These are phyloP conservation scores for Conopomorpha cramerella DNA, from an alignment of 1,140 invertebrate species.

Conservation along the genomic window DNA sequence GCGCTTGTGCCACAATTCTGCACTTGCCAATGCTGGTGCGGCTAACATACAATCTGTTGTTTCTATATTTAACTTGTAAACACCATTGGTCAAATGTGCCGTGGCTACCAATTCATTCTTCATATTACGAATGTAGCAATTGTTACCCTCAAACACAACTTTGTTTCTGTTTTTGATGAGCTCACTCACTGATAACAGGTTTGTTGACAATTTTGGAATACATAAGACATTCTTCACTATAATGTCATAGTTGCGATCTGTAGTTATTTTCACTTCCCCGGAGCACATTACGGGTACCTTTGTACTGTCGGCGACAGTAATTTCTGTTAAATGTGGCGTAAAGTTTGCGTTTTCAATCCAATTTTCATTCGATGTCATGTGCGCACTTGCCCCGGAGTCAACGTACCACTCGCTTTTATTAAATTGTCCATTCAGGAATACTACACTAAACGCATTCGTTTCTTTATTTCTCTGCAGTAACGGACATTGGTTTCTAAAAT, in stretches of 20 bases:
- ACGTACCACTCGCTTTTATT: conserved; percentile 15
- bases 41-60: too few species aligned
- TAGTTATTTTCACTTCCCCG: conserved; percentile 10
- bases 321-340: conserved; percentile 12
- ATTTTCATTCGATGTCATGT: conserved; percentile 12
- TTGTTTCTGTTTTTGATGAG: conserved; percentile 17
- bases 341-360: conserved; percentile 8
- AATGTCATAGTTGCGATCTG: conserved; percentile 3
- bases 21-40: too few species aligned
- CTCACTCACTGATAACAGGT: conserved; percentile 17
- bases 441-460: conserved; percentile 10
- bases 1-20: too few species aligned
- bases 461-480: neutral
- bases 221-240: conserved; percentile 5
- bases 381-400: conserved; percentile 12
- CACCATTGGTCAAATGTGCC: too few species aligned
- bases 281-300: conserved; percentile 12
- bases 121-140: conserved; percentile 14
- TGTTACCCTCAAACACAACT: conserved; percentile 6
- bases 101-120: conserved; percentile 5
- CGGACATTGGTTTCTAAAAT: conserved; percentile 12
- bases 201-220: conserved; percentile 15
- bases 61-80: too few species aligned
- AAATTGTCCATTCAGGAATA: conserved; percentile 13
- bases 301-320: conserved; percentile 15